phyloP scores from a whole-genome alignment of 2,888 invertebrate genomes.

The Leptopilina drosophilae region DNA sequence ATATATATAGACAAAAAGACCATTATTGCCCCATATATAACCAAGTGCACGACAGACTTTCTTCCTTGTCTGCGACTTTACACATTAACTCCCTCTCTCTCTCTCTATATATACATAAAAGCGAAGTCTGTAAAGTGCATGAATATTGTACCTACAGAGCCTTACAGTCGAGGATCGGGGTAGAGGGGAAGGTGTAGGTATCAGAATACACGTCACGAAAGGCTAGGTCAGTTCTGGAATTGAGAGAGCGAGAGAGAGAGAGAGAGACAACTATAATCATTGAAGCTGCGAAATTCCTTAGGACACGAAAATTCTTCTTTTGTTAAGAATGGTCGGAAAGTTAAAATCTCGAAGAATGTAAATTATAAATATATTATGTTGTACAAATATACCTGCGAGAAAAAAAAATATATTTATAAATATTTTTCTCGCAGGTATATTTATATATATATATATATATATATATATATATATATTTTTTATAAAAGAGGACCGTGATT shows the following conservation, averaged over 20 bases:
- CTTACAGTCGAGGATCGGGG: not conserved
- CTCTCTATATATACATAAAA: too few relatives aligned
- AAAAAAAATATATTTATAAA: too few relatives aligned
- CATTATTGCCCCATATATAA: slow-evolving; percentile 34
- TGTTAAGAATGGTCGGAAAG: not conserved
- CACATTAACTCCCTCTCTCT: too few relatives aligned
- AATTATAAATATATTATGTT: not conserved
- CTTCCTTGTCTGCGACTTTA: slow-evolving; percentile 9
- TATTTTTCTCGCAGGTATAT: too few relatives aligned
- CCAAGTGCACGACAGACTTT: not conserved
- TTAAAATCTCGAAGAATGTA: slow-evolving; percentile 2
- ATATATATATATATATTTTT: too few relatives aligned
- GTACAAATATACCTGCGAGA: not conserved
- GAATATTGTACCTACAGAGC: slow-evolving; percentile 21
- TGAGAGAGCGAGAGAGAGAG: not conserved
- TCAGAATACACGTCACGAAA: slow-evolving; percentile 5
- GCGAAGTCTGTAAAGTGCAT: slow-evolving; percentile 27
- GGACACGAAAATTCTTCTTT: not conserved
- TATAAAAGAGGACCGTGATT: slow-evolving; percentile 4
- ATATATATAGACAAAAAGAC: not conserved
- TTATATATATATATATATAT: too few relatives aligned
- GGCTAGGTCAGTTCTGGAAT: slow-evolving; percentile 27
- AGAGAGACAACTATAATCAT: not conserved
- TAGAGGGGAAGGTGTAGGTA: not conserved
- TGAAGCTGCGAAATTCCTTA: slow-evolving; percentile 1